Conservation (phyloP, 1,140 invertebrate genomes). For the Spodoptera litura region DNA sequence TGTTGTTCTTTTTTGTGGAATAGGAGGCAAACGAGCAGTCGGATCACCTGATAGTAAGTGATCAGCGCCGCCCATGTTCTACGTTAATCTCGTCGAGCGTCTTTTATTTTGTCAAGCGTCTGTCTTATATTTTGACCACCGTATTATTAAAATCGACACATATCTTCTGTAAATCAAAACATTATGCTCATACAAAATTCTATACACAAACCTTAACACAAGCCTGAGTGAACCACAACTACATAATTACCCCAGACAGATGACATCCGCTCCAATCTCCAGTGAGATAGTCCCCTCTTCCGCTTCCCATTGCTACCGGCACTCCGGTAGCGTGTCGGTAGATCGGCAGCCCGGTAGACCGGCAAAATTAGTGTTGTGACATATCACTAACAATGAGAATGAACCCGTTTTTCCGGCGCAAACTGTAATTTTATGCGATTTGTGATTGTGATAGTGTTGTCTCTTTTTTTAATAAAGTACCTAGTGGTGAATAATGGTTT, state of each 20-base stretch:
- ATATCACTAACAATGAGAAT: constrained; percentile 18
- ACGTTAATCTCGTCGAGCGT: too few relatives aligned
- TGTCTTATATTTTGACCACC: too few relatives aligned
- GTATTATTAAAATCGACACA: too few relatives aligned
- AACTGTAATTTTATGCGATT: constrained; percentile 4
- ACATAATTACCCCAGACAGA: constrained; percentile 42
- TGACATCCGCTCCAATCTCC: constrained; percentile 29
- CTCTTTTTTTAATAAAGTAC: too few relatives aligned
- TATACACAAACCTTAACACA: not conserved
- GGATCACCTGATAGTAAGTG: too few relatives aligned
- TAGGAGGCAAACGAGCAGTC: too few relatives aligned
- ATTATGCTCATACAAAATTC: not conserved
- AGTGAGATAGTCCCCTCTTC: constrained; percentile 46
- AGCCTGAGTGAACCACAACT: not conserved
- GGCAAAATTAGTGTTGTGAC: constrained; percentile 22
- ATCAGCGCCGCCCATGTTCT: too few relatives aligned
- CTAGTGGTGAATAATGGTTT: too few relatives aligned
- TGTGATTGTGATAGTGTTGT: not conserved
- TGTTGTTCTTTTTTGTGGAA: too few relatives aligned
- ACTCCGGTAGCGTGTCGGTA: not conserved
- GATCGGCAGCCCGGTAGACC: not conserved
- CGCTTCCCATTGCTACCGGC: constrained; percentile 30
- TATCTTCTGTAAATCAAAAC: too few relatives aligned
- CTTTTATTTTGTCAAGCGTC: too few relatives aligned
- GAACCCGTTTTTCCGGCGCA: constrained; percentile 1